Base-by-base conservation (phyloP, 2,888 invertebrate genomes). In the Sinohyriopsis cumingii region DNA sequence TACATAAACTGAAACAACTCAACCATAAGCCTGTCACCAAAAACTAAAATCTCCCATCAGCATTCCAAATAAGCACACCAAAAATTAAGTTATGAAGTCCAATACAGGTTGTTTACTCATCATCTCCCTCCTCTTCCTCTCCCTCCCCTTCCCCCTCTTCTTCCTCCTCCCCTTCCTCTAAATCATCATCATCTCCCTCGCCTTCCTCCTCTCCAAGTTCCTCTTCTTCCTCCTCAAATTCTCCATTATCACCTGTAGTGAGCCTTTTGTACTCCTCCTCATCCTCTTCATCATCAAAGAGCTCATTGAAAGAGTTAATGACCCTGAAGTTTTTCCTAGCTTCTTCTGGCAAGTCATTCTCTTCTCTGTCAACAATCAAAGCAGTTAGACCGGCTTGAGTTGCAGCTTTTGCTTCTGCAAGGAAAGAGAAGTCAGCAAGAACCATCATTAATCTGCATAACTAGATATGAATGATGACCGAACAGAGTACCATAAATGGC, bases 341-440 rank as follows among this genome's bases (percentile, higher is more conserved):
- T 22, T 93, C 93, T 18, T 94, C 92, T 6, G 91, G 91, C 0
- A 96, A 91, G 1, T 93, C 91, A 0, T 92, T 93, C 90, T 97
- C 96, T 67, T 96, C 97, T 63, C 77, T 55, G 22, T 79, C 79
- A 4, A 97, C 93, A 45, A 98, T 89, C 6, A 93, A 92, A 19
- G 93, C 91, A 62, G 93, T 91, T 69, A 96, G 77, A 19, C 95
- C 96, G 0, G 95, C 94, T 55, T 91, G 89, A 60, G 92, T 92
- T 0, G 97, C 97, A 64, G 97, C 96, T 87, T 93, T 92, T 0
- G 95, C 96, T 91, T 98, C 97, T 96, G 92, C 63, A 90, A 89
- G 68, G 73, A 78, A 71, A 73, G 66, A 67, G 70, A 67, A 72
- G 64, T n/a, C 22, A 7, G 28, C 25, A 59, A 24, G 18, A 28